These are phyloP conservation scores for Phaetusa simplex DNA, from an alignment of 2,113 vertebrate species.

Conservation along the genomic window DNA sequence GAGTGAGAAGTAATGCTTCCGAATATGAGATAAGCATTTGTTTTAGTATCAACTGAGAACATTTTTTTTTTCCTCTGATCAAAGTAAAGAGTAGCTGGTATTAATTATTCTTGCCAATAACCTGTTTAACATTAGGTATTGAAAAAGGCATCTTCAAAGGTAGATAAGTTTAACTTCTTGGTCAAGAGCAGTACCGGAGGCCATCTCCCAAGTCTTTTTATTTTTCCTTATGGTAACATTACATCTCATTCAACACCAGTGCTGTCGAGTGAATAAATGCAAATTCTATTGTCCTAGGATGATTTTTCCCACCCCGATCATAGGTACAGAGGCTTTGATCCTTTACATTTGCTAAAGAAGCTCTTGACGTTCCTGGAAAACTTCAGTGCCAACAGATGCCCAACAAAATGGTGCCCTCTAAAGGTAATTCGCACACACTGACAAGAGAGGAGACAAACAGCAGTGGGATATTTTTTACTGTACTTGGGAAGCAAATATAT, in stretches of 20 bases:
- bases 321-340: background rate
- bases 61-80: background rate
- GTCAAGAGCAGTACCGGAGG: background rate
- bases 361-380: background rate
- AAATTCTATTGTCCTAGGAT: background rate
- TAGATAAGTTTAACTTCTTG: background rate
- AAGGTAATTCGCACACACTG: background rate
- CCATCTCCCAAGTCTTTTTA: background rate
- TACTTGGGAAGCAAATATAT: background rate
- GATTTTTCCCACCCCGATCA: background rate
- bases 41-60: background rate
- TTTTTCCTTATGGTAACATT: background rate
- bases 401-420: background rate
- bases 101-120: background rate
- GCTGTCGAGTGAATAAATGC: background rate
- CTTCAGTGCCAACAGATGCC: background rate
- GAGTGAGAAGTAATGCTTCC: background rate
- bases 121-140: background rate
- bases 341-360: background rate
- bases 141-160: background rate
- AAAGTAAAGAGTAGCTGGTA: background rate
- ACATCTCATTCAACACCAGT: background rate
- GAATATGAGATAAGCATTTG: background rate
- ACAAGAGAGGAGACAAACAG: background rate
- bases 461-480: background rate